Conservation (phyloP, 1,140 invertebrate genomes). For the Mamestra configurata region DNA sequence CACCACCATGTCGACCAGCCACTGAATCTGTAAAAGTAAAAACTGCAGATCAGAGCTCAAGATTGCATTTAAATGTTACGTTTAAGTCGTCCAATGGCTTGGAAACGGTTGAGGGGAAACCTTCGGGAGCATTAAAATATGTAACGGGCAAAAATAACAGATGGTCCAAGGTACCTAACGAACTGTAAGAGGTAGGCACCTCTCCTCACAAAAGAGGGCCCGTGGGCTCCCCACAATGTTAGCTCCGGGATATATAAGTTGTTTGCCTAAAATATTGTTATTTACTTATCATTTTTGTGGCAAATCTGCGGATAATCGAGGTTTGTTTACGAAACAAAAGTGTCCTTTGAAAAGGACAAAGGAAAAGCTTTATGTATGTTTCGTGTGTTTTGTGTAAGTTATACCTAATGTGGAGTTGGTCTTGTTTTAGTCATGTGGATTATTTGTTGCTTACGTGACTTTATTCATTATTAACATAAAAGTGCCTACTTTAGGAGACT, state of each 20-base stretch:
- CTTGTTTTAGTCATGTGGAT: background rate
- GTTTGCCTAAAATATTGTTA: constrained; percentile 85
- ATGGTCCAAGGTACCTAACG: constrained; percentile 81
- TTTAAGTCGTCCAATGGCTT: constrained; percentile 79
- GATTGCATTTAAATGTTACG: constrained; percentile 82
- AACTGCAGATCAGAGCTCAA: constrained; percentile 65
- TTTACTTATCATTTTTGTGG: constrained; percentile 84
- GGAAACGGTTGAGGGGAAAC: constrained; percentile 78
- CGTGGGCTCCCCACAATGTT: constrained; percentile 74
- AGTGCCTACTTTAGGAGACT: background rate
- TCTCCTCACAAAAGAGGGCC: constrained; percentile 74
- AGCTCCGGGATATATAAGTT: constrained; percentile 83
- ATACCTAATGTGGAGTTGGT: background rate
- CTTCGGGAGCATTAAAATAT: constrained; percentile 82
- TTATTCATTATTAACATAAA: background rate
- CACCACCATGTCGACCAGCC: constrained; percentile 9
- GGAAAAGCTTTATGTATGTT: constrained; percentile 52
- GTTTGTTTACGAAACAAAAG: constrained; percentile 65
- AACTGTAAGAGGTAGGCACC: constrained; percentile 72
- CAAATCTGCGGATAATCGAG: constrained; percentile 75
- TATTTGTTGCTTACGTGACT: background rate
- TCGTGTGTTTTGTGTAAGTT: constrained; percentile 42
- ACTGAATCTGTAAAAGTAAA: constrained; percentile 56
- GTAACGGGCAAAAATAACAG: constrained; percentile 85
- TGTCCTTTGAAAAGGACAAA: constrained; percentile 64